Conservation (phyloP, 2,888 invertebrate species). For the Coelopa pilipes region DNA sequence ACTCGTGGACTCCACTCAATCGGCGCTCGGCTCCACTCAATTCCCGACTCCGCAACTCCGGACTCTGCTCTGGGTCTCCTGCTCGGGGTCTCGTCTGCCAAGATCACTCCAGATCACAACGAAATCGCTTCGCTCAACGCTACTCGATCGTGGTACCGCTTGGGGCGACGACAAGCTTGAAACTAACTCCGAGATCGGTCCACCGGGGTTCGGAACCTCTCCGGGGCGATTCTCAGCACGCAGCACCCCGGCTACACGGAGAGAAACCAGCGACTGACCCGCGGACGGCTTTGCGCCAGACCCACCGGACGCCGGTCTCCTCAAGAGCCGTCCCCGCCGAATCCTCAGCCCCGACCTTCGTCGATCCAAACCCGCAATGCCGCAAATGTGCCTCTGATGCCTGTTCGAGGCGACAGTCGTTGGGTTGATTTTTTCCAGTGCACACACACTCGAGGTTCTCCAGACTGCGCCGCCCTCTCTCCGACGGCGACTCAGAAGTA, state of each 20-base stretch:
- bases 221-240: neutral
- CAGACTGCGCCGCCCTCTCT: neutral
- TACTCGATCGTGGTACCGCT: conserved; percentile 39
- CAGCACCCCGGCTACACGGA: neutral
- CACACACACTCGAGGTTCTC: too few species aligned
- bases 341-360: too few species aligned
- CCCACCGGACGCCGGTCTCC: too few species aligned
- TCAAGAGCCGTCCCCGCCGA: too few species aligned
- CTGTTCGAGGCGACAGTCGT: too few species aligned
- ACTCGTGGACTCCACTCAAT: neutral
- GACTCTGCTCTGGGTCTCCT: neutral
- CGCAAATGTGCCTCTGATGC: too few species aligned
- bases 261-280: neutral
- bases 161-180: conserved; percentile 51
- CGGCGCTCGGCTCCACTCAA: neutral
- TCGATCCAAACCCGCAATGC: too few species aligned
- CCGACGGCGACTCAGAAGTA: neutral
- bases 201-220: neutral
- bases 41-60: neutral
- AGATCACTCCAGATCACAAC: neutral
- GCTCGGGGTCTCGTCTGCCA: neutral
- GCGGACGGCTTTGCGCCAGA: neutral
- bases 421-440: too few species aligned
- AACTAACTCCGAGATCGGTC: conserved; percentile 52
- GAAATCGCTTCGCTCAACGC: too few species aligned